Percentiles rank a stretch among this genome's conserved stretches.
These are phyloP conservation scores for Lanistes nyassanus DNA, from an alignment of 1,140 invertebrate species.

Conservation along the genomic window DNA sequence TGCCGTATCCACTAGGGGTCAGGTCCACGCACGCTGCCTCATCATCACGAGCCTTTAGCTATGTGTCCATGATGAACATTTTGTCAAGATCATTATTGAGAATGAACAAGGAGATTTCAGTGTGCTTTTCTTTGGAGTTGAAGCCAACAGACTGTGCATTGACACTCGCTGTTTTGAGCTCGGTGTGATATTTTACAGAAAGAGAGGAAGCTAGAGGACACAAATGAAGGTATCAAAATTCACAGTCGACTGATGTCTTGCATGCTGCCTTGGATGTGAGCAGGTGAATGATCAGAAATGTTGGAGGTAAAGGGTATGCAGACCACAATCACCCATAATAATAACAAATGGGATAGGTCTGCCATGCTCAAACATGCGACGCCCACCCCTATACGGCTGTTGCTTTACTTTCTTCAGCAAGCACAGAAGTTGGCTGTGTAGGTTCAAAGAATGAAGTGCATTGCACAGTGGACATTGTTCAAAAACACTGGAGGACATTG, in stretches of 20 bases:
- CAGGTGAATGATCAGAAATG: too few relatives aligned
- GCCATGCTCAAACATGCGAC: too few relatives aligned
- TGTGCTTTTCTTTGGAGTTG: constrained; percentile 1
- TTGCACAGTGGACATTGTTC: too few relatives aligned
- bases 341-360: too few relatives aligned
- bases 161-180: background rate
- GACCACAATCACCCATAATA: too few relatives aligned
- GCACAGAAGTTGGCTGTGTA: too few relatives aligned
- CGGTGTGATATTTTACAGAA: background rate
- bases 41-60: background rate
- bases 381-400: too few relatives aligned
- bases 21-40: background rate
- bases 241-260: constrained; percentile 10
- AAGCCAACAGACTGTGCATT: background rate
- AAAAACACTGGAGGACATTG: too few relatives aligned
- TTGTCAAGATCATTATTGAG: background rate
- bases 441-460: too few relatives aligned
- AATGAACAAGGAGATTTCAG: background rate
- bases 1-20: background rate
- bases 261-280: too few relatives aligned
- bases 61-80: constrained; percentile 3
- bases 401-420: too few relatives aligned
- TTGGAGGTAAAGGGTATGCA: too few relatives aligned
- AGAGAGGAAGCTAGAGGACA: background rate
- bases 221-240: background rate